Evolutionary conservation across 2,113 vertebrate genomes (phyloP).

Genomic region (Pelodiscus sinensis): DNA sequence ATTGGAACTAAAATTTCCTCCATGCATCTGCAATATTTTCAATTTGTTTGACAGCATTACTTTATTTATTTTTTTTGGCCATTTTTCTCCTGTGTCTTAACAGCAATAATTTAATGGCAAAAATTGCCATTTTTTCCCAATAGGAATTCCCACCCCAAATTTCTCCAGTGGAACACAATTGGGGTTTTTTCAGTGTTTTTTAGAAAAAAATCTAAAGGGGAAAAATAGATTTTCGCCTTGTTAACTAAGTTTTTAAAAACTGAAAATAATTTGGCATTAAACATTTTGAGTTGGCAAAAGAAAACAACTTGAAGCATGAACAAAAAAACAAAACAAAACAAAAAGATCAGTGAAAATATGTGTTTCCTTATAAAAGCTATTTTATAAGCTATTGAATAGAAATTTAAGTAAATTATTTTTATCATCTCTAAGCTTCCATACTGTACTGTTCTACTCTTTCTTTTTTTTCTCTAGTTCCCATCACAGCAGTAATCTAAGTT

Average conservation of each 20-base stretch:
- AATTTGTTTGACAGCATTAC: neutral
- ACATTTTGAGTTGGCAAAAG: neutral
- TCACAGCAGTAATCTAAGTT: constrained; percentile 8
- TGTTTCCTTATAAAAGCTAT: neutral
- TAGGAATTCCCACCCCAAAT: neutral
- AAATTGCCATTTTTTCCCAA: neutral
- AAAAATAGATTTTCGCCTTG: neutral
- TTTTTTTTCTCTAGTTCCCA: no score
- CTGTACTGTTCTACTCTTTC: neutral
- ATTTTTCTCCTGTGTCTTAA: neutral
- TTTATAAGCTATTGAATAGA: no score
- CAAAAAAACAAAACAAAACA: neutral
- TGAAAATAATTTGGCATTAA: no score
- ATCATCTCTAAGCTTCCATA: neutral
- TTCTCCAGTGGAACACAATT: neutral
- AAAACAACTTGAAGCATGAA: neutral
- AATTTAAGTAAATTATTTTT: neutral
- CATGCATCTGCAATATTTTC: neutral
- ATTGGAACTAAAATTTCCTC: neutral
- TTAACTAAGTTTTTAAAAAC: neutral
- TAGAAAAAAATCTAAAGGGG: neutral
- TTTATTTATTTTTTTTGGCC: neutral
- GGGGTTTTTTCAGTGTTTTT: neutral
- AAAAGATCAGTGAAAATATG: neutral
- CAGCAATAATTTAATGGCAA: neutral